phyloP scores from a whole-genome alignment of 2,113 vertebrate genomes.

The Ornithorhynchus anatinus region DNA sequence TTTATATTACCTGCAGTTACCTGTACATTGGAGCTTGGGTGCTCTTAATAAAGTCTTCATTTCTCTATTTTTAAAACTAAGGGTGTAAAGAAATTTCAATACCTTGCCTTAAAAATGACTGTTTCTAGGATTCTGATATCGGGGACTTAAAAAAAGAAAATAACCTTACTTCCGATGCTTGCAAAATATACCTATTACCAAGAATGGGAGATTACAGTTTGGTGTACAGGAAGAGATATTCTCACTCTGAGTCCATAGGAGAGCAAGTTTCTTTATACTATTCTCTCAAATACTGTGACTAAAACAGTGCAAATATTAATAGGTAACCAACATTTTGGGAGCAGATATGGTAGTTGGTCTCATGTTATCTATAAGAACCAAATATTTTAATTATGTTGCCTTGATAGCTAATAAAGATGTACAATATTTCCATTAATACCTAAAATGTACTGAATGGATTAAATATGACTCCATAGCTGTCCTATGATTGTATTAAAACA shows the following conservation, averaged over 20 bases:
- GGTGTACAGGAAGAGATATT: slow-evolving; percentile 22
- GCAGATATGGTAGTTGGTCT: slow-evolving; percentile 10
- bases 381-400: slow-evolving; percentile 57
- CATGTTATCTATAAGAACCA: slow-evolving; percentile 58
- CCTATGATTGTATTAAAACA: slow-evolving; percentile 65
- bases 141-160: slow-evolving; percentile 34
- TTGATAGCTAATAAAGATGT: slow-evolving; percentile 55
- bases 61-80: slow-evolving; percentile 35
- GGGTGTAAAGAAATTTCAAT: slow-evolving; percentile 25
- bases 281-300: slow-evolving; percentile 18
- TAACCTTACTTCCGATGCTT: slow-evolving; percentile 42
- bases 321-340: background rate
- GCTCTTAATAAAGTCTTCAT: slow-evolving; percentile 25
- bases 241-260: slow-evolving; percentile 12
- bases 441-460: slow-evolving; percentile 44
- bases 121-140: slow-evolving; percentile 29
- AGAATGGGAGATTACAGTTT: no score
- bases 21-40: slow-evolving; percentile 31
- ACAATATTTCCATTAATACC: slow-evolving; percentile 54
- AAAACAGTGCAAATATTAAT: slow-evolving; percentile 25
- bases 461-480: slow-evolving; percentile 59
- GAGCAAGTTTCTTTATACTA: background rate
- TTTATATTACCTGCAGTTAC: slow-evolving; percentile 31
- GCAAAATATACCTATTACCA: slow-evolving; percentile 7
- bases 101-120: slow-evolving; percentile 59